These are phyloP conservation scores for Melanotaenia duboulayi DNA, from an alignment of 2,113 vertebrate species.

Conservation along the genomic window DNA sequence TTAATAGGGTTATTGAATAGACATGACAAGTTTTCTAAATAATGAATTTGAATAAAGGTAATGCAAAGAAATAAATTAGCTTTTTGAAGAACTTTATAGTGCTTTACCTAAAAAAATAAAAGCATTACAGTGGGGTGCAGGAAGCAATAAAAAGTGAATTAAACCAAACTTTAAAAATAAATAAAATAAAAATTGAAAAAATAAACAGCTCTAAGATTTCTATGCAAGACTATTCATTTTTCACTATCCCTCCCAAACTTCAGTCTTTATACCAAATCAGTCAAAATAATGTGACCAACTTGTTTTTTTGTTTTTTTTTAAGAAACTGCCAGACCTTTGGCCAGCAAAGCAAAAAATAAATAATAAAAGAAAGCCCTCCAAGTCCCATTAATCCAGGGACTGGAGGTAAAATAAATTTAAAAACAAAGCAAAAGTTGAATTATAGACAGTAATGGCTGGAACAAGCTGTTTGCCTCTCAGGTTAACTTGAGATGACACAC, in stretches of 20 bases:
- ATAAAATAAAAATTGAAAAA: too few species aligned
- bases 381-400: background rate
- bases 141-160: too few species aligned
- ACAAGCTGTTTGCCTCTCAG: background rate
- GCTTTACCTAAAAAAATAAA: too few species aligned
- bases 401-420: background rate
- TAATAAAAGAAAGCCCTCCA: background rate
- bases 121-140: too few species aligned
- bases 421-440: background rate
- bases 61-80: background rate
- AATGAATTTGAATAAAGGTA: background rate
- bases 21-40: background rate
- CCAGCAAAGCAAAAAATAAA: background rate
- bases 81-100: too few species aligned
- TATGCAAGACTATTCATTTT: too few species aligned
- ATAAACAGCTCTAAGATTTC: too few species aligned
- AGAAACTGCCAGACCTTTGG: background rate
- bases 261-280: background rate
- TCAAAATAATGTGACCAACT: background rate
- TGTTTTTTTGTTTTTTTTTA: background rate
- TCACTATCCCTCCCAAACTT: too few species aligned
- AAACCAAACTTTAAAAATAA: too few species aligned
- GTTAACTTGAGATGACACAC: background rate
- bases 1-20: background rate
- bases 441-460: conserved; percentile 7